Conservation (phyloP, 37 sponge, comb jelly and placozoan species). For the Agelas oroides region DNA sequence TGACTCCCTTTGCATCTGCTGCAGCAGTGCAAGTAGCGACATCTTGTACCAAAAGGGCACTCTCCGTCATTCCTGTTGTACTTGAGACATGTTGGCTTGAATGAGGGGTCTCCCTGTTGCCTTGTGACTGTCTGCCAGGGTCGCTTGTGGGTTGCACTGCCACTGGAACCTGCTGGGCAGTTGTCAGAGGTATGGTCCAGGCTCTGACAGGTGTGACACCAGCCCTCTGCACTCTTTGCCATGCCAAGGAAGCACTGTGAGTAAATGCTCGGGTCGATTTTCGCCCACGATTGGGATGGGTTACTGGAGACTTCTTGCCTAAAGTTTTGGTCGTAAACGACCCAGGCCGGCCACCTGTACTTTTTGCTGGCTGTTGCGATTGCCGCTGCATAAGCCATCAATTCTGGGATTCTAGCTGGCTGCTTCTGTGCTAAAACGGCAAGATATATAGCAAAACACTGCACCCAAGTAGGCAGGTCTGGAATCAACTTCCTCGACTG, state of each 20-base stretch:
- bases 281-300: no score
- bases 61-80: neutral
- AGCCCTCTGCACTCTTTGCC: neutral
- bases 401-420: no score
- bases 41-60: neutral
- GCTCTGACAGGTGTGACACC: neutral
- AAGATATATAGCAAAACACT: no score
- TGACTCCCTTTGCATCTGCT: neutral
- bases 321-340: no score
- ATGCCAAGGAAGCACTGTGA: neutral
- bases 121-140: neutral
- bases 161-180: neutral
- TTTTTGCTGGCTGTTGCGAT: no score
- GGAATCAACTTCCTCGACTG: no score
- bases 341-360: no score
- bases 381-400: no score
- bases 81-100: neutral
- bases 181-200: neutral
- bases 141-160: neutral
- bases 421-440: no score
- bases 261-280: no score
- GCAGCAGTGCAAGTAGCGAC: neutral
- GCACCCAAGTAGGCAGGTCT: no score
- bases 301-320: no score
- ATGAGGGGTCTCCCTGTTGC: neutral